These are phyloP conservation scores for Xenentodon cancila DNA, from an alignment of 2,797 vertebrate species.

Conservation along the genomic window DNA sequence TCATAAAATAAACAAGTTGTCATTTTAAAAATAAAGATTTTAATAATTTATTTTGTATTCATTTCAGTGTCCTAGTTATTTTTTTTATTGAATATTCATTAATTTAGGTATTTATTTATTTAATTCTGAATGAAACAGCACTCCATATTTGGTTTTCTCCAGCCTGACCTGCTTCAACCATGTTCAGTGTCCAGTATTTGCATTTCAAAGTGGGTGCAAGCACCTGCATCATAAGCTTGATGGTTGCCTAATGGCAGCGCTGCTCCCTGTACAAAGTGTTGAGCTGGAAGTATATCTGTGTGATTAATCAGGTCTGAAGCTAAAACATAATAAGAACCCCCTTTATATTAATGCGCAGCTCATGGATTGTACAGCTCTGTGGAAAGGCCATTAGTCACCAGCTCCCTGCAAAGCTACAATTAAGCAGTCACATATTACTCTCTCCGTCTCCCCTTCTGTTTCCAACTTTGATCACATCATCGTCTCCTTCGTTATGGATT, in stretches of 20 bases:
- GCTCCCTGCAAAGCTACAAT: constrained; percentile 80
- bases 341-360: constrained; percentile 82
- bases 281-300: constrained; percentile 76
- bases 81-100: no score
- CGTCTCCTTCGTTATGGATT: constrained; percentile 70
- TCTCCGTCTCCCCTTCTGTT: constrained; percentile 56
- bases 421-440: constrained; percentile 78
- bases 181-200: constrained; percentile 52
- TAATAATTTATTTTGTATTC: no score
- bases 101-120: no score
- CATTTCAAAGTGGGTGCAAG: constrained; percentile 65
- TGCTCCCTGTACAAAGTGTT: constrained; percentile 61
- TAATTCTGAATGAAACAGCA: no score
- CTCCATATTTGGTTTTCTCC: constrained; percentile 19
- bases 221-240: constrained; percentile 61
- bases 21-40: background rate
- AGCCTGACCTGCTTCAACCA: constrained; percentile 48
- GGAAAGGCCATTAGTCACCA: constrained; percentile 82
- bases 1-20: no score
- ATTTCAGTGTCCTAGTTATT: no score
- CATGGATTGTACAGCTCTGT: constrained; percentile 76
- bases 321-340: constrained; percentile 85
- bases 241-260: constrained; percentile 57
- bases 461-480: constrained; percentile 73
- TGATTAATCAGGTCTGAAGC: constrained; percentile 83